These are phyloP conservation scores for Sinodicranocentrus sp. DNA, from an alignment of 2,888 invertebrate genomes.

Conservation along the genomic window DNA sequence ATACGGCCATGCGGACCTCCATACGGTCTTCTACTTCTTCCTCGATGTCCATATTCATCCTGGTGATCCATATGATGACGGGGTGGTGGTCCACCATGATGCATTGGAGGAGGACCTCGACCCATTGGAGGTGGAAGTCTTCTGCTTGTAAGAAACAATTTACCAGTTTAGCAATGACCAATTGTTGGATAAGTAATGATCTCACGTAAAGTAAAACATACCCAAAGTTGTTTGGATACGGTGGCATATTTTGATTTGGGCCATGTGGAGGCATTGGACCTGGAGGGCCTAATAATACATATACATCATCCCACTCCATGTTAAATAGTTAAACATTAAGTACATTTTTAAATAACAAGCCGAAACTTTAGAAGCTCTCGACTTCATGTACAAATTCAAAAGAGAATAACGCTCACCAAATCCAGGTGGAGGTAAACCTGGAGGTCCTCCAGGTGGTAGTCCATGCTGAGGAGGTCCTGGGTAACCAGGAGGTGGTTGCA, in stretches of 20 bases:
- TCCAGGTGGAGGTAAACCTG: constrained; percentile 57
- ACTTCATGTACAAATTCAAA: too few relatives aligned
- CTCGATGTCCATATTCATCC: constrained; percentile 48
- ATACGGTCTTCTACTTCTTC: constrained; percentile 45
- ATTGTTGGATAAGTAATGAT: too few relatives aligned
- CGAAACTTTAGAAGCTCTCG: too few relatives aligned
- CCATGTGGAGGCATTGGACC: constrained; percentile 65
- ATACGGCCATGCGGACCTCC: constrained; percentile 34
- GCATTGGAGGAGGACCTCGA: constrained; percentile 68
- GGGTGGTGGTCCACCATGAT: constrained; percentile 64
- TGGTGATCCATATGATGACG: constrained; percentile 58
- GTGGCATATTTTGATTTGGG: constrained; percentile 69
- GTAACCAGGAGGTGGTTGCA: constrained; percentile 75
- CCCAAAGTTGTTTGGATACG: constrained; percentile 53
- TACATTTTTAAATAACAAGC: too few relatives aligned
- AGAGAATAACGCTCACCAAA: constrained; percentile 30
- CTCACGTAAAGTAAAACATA: too few relatives aligned
- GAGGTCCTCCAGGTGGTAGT: constrained; percentile 44
- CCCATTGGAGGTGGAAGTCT: constrained; percentile 68
- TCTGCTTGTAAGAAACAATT: constrained; percentile 23
- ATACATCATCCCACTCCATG: not conserved
- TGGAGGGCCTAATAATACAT: constrained; percentile 62
- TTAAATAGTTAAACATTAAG: not conserved
- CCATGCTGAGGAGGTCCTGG: constrained; percentile 45
- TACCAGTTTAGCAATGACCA: too few relatives aligned